Conservation (phyloP, 2,888 invertebrate genomes). For the Euzetes globulus region DNA sequence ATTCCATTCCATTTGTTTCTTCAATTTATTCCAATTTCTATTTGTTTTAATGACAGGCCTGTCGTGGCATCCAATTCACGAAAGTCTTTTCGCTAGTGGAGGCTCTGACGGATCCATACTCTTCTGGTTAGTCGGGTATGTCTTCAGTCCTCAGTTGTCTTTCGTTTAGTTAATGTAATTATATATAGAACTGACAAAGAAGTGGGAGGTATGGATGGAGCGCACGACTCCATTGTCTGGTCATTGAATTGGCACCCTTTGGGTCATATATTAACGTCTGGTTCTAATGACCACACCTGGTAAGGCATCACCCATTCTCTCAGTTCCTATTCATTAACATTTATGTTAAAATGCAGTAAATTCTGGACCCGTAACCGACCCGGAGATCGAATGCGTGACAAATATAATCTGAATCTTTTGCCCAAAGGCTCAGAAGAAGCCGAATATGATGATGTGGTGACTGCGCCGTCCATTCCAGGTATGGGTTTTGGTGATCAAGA, state of each 20-base stretch:
- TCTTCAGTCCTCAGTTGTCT: constrained; percentile 33
- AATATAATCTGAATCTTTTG: constrained; percentile 65
- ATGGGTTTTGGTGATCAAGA: constrained; percentile 62
- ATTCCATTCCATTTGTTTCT: neutral
- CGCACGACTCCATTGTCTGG: constrained; percentile 99
- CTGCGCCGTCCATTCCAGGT: constrained; percentile 62
- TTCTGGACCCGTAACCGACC: constrained; percentile 99
- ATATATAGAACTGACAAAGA: constrained; percentile 78
- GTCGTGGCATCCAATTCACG: constrained; percentile 98
- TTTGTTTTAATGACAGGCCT: constrained; percentile 46
- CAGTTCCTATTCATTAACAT: neutral
- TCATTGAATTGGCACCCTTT: constrained; percentile 98
- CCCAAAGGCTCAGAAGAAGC: constrained; percentile 36
- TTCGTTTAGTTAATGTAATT: neutral
- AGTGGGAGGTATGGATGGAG: constrained; percentile 94
- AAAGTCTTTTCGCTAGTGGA: constrained; percentile 92
- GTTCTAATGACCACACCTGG: constrained; percentile 96
- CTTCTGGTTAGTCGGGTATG: constrained; percentile 96
- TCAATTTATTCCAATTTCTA: neutral
- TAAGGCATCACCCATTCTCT: constrained; percentile 42
- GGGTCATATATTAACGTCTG: constrained; percentile 95
- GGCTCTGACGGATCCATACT: constrained; percentile 97
- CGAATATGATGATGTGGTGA: constrained; percentile 38
- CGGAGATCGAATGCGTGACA: constrained; percentile 95
- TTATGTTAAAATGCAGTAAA: constrained; percentile 53